A percentile compares a stretch with the other conserved stretches of the same genome.
Conservation (phyloP, 2,888 invertebrate genomes). For the Brachypalpus laphriformis region DNA sequence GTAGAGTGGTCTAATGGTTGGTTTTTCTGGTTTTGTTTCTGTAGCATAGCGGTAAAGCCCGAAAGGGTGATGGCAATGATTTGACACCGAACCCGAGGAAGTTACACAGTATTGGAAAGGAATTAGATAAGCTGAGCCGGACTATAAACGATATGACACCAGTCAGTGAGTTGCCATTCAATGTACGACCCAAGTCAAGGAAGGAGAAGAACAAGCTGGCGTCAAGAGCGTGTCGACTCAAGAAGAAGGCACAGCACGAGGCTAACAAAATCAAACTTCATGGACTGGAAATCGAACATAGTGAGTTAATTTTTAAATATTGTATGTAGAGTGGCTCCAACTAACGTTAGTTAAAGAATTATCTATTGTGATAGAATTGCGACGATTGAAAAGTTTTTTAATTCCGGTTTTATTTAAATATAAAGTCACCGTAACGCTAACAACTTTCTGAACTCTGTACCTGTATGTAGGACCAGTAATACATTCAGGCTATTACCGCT, state of each 20-base stretch:
- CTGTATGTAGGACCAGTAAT: too few relatives aligned
- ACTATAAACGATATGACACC: conserved; percentile 98
- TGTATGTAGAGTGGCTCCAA: neutral
- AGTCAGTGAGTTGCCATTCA: conserved; percentile 95
- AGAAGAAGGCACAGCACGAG: conserved; percentile 99
- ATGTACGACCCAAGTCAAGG: conserved; percentile 94
- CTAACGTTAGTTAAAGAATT: too few relatives aligned
- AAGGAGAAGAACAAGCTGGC: conserved; percentile 99
- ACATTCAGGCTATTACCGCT: too few relatives aligned
- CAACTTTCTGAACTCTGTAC: too few relatives aligned
- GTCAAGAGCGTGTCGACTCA: conserved; percentile 97
- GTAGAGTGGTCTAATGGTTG: conserved; percentile 7
- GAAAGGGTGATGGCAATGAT: conserved; percentile 99
- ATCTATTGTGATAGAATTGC: too few relatives aligned
- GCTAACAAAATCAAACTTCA: conserved; percentile 98
- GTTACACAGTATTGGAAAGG: conserved; percentile 94
- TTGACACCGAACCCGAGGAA: conserved; percentile 97
- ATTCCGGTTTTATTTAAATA: too few relatives aligned
- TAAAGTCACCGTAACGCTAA: too few relatives aligned
- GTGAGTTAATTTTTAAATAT: conserved; percentile 85
- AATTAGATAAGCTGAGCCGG: conserved; percentile 94
- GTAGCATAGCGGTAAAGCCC: conserved; percentile 90
- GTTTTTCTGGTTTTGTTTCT: conserved; percentile 21
- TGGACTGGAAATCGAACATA: conserved; percentile 96
- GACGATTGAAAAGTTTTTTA: too few relatives aligned